These are phyloP conservation scores for Entomobrya multifasciata DNA, from an alignment of 2,888 invertebrate species.

Conservation along the genomic window DNA sequence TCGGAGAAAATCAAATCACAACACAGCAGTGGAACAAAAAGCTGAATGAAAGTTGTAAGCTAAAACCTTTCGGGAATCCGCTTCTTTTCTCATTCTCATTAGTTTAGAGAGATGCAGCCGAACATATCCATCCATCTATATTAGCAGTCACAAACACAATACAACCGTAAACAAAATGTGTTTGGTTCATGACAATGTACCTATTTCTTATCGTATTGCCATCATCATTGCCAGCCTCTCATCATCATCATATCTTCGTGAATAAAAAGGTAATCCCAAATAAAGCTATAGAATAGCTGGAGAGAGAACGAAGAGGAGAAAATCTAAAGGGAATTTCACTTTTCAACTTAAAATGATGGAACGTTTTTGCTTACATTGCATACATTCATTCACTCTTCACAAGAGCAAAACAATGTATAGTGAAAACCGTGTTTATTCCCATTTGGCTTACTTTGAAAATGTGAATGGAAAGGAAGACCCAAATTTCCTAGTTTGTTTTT, in stretches of 20 bases:
- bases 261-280: conserved; percentile 40
- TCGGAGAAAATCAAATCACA: conserved; percentile 20
- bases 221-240: conserved; percentile 3
- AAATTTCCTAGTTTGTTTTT: not conserved
- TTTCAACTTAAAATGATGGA: conserved; percentile 58
- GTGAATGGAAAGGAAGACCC: too few relatives aligned
- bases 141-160: conserved; percentile 5
- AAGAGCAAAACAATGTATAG: conserved; percentile 35
- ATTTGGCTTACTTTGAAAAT: not conserved
- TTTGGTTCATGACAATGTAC: conserved; percentile 19
- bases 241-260: not conserved
- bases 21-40: not conserved
- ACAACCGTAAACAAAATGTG: not conserved
- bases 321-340: conserved; percentile 44
- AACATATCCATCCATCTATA: conserved; percentile 24
- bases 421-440: not conserved
- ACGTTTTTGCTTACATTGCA: conserved; percentile 1
- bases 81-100: conserved; percentile 29
- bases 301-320: not conserved
- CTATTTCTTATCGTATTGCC: conserved; percentile 22
- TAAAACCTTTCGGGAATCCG: not conserved
- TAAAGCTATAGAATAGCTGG: too few relatives aligned
- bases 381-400: conserved; percentile 17
- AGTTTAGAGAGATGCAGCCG: not conserved
- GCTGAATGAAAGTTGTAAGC: not conserved